A percentile compares a stretch with the other conserved stretches of the same genome.
Conservation (phyloP, 2,888 invertebrate species). For the Rhingia campestris region DNA sequence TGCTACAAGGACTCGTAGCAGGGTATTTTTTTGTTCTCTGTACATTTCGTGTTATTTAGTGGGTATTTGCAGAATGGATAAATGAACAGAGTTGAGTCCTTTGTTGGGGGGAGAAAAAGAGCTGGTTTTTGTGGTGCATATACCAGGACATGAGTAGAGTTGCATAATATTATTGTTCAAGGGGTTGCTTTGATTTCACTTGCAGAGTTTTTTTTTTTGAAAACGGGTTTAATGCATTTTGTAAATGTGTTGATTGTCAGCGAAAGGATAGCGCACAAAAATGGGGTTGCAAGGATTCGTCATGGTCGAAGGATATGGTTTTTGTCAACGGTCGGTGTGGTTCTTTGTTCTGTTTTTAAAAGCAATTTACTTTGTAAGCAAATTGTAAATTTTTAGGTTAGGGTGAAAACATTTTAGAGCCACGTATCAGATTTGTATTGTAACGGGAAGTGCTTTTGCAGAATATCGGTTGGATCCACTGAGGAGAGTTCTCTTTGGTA, state of each 20-base stretch:
- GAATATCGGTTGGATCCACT: too few relatives aligned
- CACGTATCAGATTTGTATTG: too few relatives aligned
- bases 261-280: too few relatives aligned
- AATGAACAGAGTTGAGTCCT: slow-evolving; percentile 18
- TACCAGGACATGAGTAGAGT: not conserved
- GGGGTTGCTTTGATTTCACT: slow-evolving; percentile 28
- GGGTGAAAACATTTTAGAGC: not conserved
- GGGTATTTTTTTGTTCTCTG: not conserved
- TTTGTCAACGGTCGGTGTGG: not conserved
- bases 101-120: not conserved
- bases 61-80: slow-evolving; percentile 9
- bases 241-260: not conserved
- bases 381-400: not conserved
- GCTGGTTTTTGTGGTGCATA: not conserved
- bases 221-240: not conserved
- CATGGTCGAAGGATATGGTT: not conserved
- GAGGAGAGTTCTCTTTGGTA: too few relatives aligned
- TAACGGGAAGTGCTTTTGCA: too few relatives aligned
- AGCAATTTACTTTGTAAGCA: too few relatives aligned
- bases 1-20: slow-evolving; percentile 23
- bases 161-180: slow-evolving; percentile 46
- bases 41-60: slow-evolving; percentile 3
- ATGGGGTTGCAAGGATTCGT: not conserved
- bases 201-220: slow-evolving; percentile 24
- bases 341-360: not conserved